Base-by-base conservation (phyloP, 2,113 vertebrate genomes). In the Morone saxatilis region DNA sequence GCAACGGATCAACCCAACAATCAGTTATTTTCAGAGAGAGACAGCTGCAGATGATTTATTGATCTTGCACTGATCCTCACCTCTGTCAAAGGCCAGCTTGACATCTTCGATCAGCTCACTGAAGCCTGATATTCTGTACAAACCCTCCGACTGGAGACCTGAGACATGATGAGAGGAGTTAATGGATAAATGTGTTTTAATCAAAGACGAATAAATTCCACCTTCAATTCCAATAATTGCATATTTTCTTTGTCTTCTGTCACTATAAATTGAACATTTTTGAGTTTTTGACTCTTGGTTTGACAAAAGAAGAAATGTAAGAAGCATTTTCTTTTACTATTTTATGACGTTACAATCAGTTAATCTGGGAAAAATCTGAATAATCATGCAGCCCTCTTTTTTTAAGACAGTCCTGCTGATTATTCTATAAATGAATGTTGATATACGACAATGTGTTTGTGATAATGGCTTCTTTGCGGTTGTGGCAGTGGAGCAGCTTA, bases 81-180 rank as follows among this genome's bases (percentile, higher is more conserved):
- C 98, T 97, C 98, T 96, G 94, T 99, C 98, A 88, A 99, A 99
- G 22, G 98, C 95, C 95, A 99, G 95, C 95, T 99, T 99, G 94
- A 98, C 98, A 66, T 99, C 98, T 96, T 99, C 98, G 7, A 99
- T 98, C 81, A 99, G 96, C 88, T 99, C 98, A 65, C 97, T 99
- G 94, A 99, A 99, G 89, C 98, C 98, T 78, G 98, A 99, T 81
- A 99, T 96, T 94, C 98, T 96, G 95, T 99, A 99, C 0, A 99
- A 95, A 82, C 98, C 98, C 95, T 99, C 98, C 0, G 98, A 99
- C 93, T 98, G 96, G 79, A 99, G 96, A 95, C 98, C 98, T 99
- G 89, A 77, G 10, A 31, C 45, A 17, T 11, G 16, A 66, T 3
- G 19, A 50, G 13, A 13, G 13, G 4, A 13, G 45, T 47, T 14